Percentiles rank a stretch among this genome's conserved stretches.
These are phyloP conservation scores for Nephrotoma appendiculata DNA, from an alignment of 2,888 invertebrate genomes.

Conservation along the genomic window DNA sequence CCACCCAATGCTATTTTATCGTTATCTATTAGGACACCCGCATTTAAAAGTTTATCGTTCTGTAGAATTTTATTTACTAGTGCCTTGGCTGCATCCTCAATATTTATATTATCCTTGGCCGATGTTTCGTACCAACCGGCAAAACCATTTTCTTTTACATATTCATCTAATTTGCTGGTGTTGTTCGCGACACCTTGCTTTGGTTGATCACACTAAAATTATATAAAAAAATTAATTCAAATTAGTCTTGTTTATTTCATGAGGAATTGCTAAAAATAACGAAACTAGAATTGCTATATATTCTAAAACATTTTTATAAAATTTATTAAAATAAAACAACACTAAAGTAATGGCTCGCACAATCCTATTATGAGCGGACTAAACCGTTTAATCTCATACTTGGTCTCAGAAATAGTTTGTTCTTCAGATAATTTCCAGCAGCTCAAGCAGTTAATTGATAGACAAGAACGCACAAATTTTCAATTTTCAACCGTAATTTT, in stretches of 20 bases:
- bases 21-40: not conserved
- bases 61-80: slow-evolving; percentile 61
- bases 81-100: slow-evolving; percentile 85
- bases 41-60: not conserved
- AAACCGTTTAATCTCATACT: no score
- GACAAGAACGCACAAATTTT: no score
- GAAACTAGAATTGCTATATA: no score
- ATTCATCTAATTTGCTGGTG: slow-evolving; percentile 78
- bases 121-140: slow-evolving; percentile 93
- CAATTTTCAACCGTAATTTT: no score
- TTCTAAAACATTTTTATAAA: no score
- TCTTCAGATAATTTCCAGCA: no score
- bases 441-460: no score
- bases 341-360: no score
- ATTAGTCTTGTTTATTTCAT: not conserved
- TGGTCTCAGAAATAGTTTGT: no score
- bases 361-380: no score
- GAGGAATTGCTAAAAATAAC: not conserved
- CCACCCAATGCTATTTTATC: slow-evolving; percentile 3
- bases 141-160: slow-evolving; percentile 84
- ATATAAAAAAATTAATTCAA: not conserved
- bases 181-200: slow-evolving; percentile 79
- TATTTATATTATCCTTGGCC: slow-evolving; percentile 90
- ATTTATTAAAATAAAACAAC: no score
- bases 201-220: slow-evolving; percentile 68